Conservation (phyloP, 2,888 invertebrate genomes). For the Margaritifera margaritifera region DNA sequence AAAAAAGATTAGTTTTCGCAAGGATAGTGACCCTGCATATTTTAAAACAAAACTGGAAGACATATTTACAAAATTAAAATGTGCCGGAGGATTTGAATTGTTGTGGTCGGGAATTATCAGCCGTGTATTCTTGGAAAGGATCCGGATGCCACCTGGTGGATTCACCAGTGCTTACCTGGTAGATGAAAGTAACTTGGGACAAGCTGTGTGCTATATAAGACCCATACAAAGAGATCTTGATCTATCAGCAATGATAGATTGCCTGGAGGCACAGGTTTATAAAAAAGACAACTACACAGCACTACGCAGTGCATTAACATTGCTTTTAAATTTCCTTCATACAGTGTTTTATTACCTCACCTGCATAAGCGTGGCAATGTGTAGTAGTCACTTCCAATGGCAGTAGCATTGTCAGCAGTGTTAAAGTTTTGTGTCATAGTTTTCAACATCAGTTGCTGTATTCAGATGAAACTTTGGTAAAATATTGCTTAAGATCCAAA, state of each 20-base stretch:
- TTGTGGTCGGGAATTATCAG: constrained; percentile 1
- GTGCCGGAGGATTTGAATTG: constrained; percentile 9
- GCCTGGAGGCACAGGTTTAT: too few relatives aligned
- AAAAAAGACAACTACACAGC: too few relatives aligned
- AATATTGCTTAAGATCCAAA: too few relatives aligned
- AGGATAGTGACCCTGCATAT: neutral
- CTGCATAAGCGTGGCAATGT: too few relatives aligned
- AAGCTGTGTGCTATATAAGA: constrained; percentile 10
- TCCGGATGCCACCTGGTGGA: constrained; percentile 2
- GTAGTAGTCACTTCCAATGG: too few relatives aligned
- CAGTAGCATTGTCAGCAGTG: too few relatives aligned
- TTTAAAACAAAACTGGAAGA: constrained; percentile 10
- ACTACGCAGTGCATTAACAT: too few relatives aligned
- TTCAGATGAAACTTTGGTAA: too few relatives aligned
- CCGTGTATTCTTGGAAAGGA: neutral
- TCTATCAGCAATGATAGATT: neutral
- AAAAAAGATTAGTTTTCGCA: neutral
- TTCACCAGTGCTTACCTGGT: constrained; percentile 4
- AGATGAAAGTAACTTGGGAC: constrained; percentile 15
- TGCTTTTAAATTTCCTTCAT: too few relatives aligned
- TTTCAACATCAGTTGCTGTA: too few relatives aligned
- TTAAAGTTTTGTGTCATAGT: too few relatives aligned
- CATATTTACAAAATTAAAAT: constrained; percentile 6
- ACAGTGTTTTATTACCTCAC: too few relatives aligned
- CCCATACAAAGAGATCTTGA: constrained; percentile 16